Evolutionary conservation across 2,113 vertebrate species (phyloP).

Genomic region (Bubo scandiacus): DNA sequence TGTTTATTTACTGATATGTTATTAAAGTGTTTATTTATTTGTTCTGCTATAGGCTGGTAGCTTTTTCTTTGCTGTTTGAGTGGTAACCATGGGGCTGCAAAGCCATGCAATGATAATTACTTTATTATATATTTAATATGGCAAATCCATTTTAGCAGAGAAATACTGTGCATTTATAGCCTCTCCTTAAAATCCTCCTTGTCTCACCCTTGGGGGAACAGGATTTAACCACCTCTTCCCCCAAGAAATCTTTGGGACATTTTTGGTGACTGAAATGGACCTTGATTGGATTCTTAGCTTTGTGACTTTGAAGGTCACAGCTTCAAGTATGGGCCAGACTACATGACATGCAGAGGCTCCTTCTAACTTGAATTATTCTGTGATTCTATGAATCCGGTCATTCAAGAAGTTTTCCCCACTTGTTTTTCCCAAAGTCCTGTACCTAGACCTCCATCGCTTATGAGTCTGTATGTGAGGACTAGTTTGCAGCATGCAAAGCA

Average conservation of each 20-base stretch:
- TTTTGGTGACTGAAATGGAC: background rate
- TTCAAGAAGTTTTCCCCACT: rapidly evolving
- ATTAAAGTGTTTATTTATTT: background rate
- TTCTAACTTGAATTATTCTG: background rate
- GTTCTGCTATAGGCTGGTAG: background rate
- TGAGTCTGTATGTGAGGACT: background rate
- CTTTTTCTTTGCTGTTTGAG: background rate
- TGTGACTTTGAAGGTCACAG: background rate
- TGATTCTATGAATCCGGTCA: background rate
- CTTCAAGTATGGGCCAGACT: background rate
- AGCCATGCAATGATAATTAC: background rate
- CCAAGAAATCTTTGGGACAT: background rate
- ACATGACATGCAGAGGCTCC: background rate
- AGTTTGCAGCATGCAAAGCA: background rate
- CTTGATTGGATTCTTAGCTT: background rate
- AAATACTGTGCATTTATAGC: background rate
- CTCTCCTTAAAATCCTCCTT: background rate
- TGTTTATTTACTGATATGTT: background rate
- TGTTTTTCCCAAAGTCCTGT: background rate
- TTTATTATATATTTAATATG: background rate
- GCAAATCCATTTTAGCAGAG: background rate
- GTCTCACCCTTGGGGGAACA: background rate
- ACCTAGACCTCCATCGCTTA: background rate
- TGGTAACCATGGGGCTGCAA: background rate
- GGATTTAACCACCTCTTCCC: background rate